These are phyloP conservation scores for Leistus spinibarbis DNA, from an alignment of 2,888 invertebrate species.

Conservation along the genomic window DNA sequence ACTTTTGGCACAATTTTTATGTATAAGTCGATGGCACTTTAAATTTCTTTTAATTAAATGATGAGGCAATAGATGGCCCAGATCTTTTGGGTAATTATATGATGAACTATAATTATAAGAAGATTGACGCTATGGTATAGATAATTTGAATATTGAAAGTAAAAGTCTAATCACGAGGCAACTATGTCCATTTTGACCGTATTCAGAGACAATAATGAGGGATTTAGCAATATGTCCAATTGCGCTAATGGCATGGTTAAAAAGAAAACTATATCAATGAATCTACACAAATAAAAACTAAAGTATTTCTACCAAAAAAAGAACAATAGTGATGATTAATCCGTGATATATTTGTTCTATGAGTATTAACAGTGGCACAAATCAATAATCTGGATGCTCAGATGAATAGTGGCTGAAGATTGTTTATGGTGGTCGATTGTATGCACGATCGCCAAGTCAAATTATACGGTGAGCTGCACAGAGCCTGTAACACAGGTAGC, in stretches of 20 bases:
- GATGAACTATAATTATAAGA: conserved; percentile 16
- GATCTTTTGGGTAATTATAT: conserved; percentile 26
- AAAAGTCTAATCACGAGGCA: conserved; percentile 24
- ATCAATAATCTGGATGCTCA: background rate
- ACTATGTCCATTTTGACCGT: conserved; percentile 31
- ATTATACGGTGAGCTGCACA: conserved; percentile 4
- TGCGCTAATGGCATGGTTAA: conserved; percentile 23
- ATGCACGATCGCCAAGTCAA: conserved; percentile 4
- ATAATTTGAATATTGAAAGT: conserved; percentile 31
- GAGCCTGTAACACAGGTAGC: conserved; percentile 2
- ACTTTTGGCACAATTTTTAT: too few species aligned
- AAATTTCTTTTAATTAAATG: background rate
- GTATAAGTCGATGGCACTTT: background rate
- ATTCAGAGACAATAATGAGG: conserved; percentile 31
- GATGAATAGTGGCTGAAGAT: background rate
- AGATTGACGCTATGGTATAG: conserved; percentile 13
- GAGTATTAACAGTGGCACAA: background rate
- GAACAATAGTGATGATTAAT: background rate
- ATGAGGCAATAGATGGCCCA: conserved; percentile 4
- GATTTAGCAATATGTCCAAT: conserved; percentile 22
- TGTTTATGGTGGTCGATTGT: background rate
- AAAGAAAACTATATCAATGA: background rate
- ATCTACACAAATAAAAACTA: background rate
- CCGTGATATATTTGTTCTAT: background rate
- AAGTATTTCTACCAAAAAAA: background rate